Percentiles rank a stretch among this genome's conserved stretches.
These are phyloP conservation scores for Lagenorhynchus albirostris DNA, from an alignment of 2,113 vertebrate genomes.

Conservation along the genomic window DNA sequence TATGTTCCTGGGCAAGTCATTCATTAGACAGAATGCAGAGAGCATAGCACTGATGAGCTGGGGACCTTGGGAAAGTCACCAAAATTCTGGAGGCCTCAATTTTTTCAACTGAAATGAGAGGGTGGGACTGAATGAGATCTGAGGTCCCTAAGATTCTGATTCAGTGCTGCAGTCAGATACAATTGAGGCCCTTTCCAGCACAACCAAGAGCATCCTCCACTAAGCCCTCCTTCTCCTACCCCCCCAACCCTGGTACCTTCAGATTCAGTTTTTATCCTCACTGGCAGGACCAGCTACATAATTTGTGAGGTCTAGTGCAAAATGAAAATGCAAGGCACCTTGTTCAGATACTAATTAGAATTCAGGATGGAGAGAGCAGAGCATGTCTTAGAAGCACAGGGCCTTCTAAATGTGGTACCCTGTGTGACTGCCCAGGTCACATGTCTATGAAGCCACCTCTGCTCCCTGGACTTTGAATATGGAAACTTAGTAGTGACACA, in stretches of 20 bases:
- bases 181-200: not conserved
- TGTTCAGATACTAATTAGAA: not conserved
- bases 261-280: not conserved
- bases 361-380: not conserved
- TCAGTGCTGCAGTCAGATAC: not conserved
- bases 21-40: not conserved
- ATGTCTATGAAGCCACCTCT: not conserved
- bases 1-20: not conserved
- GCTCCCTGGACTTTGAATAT: not conserved
- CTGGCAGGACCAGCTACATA: not conserved
- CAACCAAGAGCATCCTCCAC: not conserved
- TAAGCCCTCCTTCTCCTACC: not conserved
- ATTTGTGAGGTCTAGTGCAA: not conserved
- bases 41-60: accelerated
- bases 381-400: not conserved
- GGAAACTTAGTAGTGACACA: not conserved
- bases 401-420: not conserved
- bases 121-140: not conserved
- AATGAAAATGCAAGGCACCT: not conserved
- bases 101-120: not conserved
- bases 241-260: accelerated
- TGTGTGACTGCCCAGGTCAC: not conserved
- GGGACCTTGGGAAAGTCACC: not conserved
- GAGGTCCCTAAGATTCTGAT: not conserved
- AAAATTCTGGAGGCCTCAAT: accelerated